phyloP scores from a whole-genome alignment of 2,797 vertebrate species.

The Manis javanica region DNA sequence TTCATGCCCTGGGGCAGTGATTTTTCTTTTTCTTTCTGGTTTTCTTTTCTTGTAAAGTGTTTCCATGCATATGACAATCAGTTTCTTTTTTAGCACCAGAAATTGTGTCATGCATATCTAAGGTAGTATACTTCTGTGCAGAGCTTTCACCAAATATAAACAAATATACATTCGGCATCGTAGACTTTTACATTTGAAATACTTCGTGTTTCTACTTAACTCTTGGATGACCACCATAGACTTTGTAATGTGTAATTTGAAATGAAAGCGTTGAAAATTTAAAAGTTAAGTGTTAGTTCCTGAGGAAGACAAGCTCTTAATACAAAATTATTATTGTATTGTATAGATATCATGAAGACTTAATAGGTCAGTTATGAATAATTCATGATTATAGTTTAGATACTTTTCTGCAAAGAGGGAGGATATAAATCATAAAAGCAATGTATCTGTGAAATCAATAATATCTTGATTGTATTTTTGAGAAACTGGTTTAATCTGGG shows the following conservation, averaged over 20 bases:
- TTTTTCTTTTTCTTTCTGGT: not conserved
- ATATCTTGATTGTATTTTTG: not conserved
- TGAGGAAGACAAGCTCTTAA: not conserved
- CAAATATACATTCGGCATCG: not conserved
- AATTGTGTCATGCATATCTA: not conserved
- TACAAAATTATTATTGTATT: not conserved
- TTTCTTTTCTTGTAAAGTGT: not conserved
- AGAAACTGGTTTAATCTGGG: not conserved
- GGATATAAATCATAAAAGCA: not conserved
- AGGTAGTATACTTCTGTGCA: not conserved
- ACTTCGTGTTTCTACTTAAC: not conserved
- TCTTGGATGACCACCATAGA: not conserved
- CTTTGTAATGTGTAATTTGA: not conserved
- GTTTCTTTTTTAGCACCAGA: not conserved
- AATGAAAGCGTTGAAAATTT: not conserved
- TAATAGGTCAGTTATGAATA: not conserved
- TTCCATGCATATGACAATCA: fast-evolving
- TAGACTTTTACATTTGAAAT: not conserved
- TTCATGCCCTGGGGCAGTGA: not conserved
- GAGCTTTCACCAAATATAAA: not conserved
- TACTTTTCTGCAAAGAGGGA: not conserved
- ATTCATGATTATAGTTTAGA: not conserved
- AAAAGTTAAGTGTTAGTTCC: not conserved
- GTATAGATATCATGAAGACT: not conserved
- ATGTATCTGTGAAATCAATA: not conserved